A percentile compares a stretch with the other conserved stretches of the same genome.
Conservation (phyloP, 2,113 vertebrate genomes). For the Pycnonotus jocosus region DNA sequence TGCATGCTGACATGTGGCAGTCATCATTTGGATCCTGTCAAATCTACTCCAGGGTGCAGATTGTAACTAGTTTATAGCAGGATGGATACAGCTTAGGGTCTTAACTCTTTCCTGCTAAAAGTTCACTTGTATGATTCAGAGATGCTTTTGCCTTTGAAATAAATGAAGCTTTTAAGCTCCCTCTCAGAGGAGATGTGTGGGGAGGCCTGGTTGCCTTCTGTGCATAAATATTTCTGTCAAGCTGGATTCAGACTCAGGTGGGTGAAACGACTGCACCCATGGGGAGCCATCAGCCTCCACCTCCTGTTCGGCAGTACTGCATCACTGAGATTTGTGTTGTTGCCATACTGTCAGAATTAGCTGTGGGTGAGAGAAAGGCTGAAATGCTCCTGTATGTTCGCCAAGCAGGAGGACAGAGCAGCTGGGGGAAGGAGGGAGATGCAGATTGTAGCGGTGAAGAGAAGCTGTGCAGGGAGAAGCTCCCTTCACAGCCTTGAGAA, state of each 20-base stretch:
- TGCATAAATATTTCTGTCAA: conserved; percentile 20
- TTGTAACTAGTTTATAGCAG: not conserved
- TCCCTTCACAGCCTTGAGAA: not conserved
- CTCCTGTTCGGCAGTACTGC: not conserved
- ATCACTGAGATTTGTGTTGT: not conserved
- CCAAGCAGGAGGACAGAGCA: not conserved
- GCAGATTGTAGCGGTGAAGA: not conserved
- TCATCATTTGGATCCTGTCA: not conserved
- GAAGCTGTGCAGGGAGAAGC: not conserved
- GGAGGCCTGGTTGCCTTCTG: conserved; percentile 23
- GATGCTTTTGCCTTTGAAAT: not conserved
- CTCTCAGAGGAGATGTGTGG: not conserved
- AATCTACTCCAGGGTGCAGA: not conserved
- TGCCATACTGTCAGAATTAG: not conserved
- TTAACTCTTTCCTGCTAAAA: not conserved
- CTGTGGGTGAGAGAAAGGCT: not conserved
- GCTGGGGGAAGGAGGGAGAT: not conserved
- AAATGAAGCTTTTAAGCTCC: not conserved
- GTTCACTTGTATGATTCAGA: not conserved
- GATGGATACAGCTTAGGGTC: not conserved
- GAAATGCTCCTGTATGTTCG: not conserved
- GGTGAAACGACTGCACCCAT: not conserved
- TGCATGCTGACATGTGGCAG: not conserved
- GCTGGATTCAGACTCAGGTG: not conserved
- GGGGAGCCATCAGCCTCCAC: conserved; percentile 3